phyloP scores from a whole-genome alignment of 2,113 vertebrate species.

The Regulus satrapa region DNA sequence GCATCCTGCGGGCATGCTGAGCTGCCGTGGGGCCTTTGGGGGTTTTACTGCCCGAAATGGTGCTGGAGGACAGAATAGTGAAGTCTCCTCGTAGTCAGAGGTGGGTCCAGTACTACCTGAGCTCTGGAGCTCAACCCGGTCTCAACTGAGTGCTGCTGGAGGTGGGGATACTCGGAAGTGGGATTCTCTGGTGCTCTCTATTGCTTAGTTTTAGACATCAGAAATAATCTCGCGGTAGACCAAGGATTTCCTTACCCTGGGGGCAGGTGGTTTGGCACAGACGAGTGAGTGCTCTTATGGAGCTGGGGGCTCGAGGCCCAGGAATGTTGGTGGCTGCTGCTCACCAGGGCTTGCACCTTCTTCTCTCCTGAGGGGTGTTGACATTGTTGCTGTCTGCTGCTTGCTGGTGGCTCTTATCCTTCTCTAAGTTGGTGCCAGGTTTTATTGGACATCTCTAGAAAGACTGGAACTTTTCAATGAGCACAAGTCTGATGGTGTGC shows the following conservation, averaged over 20 bases:
- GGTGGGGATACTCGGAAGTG: too few relatives aligned
- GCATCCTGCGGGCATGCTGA: accelerated
- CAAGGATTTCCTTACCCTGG: background rate
- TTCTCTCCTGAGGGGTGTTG: background rate
- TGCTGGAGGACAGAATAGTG: background rate
- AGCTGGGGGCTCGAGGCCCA: background rate
- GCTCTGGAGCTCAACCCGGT: accelerated
- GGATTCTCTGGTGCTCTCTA: background rate
- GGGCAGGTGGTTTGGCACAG: background rate
- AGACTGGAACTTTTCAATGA: background rate
- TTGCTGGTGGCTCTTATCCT: background rate
- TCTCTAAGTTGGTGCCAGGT: background rate
- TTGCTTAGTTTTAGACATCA: background rate
- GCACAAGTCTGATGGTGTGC: background rate
- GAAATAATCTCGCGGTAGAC: background rate
- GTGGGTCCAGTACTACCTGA: accelerated
- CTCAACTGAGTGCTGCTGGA: background rate
- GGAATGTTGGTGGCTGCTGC: background rate
- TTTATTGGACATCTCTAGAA: background rate
- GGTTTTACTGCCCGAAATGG: background rate
- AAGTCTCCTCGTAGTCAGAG: background rate
- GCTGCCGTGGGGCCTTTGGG: accelerated
- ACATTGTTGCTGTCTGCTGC: background rate
- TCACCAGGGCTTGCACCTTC: background rate
- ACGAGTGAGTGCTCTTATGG: accelerated